phyloP scores from a whole-genome alignment of 2,797 vertebrate genomes.

The Sebastes flavidus region DNA sequence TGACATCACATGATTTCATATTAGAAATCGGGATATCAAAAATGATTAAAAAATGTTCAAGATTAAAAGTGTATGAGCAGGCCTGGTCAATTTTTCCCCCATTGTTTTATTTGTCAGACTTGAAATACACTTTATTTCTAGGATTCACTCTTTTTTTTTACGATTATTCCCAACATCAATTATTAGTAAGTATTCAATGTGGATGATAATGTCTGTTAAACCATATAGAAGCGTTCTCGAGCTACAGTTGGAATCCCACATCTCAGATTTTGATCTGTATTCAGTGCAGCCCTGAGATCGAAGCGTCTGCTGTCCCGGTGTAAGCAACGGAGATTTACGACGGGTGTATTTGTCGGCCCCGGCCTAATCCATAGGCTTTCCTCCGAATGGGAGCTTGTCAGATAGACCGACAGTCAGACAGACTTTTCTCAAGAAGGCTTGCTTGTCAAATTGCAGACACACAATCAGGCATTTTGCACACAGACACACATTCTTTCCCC shows the following conservation, averaged over 20 bases:
- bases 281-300: conserved; percentile 30
- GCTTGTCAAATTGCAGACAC: conserved; percentile 60
- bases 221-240: accelerated
- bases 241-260: background rate
- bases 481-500: conserved; percentile 26
- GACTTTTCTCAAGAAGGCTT: conserved; percentile 54
- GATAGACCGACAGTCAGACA: conserved; percentile 50
- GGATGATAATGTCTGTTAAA: too few species aligned
- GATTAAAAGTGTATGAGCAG: too few species aligned
- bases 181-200: too few species aligned
- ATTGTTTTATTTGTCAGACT: too few species aligned
- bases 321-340: conserved; percentile 64
- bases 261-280: conserved; percentile 52
- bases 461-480: conserved; percentile 35
- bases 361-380: conserved; percentile 64
- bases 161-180: too few species aligned
- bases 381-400: conserved; percentile 61
- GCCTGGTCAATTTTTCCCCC: too few species aligned
- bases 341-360: conserved; percentile 51
- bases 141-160: too few species aligned
- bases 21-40: too few species aligned
- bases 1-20: too few species aligned
- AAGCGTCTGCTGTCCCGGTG: conserved; percentile 34
- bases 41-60: too few species aligned
- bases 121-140: too few species aligned